Evolutionary conservation across 2,888 invertebrate species (phyloP), one percentile per base, ranked within the genome.

Genomic region (Mycalesis mineus): DNA sequence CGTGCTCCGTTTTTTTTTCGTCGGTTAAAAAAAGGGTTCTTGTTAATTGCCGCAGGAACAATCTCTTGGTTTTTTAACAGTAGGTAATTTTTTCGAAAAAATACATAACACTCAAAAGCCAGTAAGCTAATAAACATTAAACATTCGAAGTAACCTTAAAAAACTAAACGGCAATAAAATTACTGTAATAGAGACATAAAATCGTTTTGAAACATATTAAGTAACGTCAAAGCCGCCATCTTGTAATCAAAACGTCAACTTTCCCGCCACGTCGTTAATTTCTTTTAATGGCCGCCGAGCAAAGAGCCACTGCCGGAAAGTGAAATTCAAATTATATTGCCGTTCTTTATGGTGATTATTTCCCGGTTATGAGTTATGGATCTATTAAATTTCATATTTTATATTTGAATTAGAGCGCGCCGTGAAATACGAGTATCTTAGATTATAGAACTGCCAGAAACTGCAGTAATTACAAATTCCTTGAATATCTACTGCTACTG

Each of bases 251-350:
- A 53, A 53, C 53, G 53, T 53, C 53, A 53, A 36, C 22, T 28
- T 53, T 53, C 44, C 53, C 53, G 53, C 53, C 52, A 45, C 53
- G 44, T 37, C 53, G 45, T 53, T 53, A 53, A 53, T 53, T 55
- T 55, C 45, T 59, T 56, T 59, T 59, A 59, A 59, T 41, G 47
- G 55, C 41, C 33, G 53, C 29, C 39, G 39, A 45, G 55, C 33
- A 40, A 45, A 55, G 50, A 37, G 54, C 55, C 55, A 59, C 50
- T 59, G 22, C 54, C 39, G 50, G 55, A 59, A 59, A 55, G 51
- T 59, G 55, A 59, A 59, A 59, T 59, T 59, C 54, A 59, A 59
- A 59, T 59, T 53, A 53, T 53, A 53, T 53, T 37, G 44, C 53
- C 53, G 22, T 45, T 17, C 44, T 53, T 53, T 53, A 53, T 53